These are phyloP conservation scores for Euthynnus affinis DNA, from an alignment of 2,797 vertebrate species.

Conservation along the genomic window DNA sequence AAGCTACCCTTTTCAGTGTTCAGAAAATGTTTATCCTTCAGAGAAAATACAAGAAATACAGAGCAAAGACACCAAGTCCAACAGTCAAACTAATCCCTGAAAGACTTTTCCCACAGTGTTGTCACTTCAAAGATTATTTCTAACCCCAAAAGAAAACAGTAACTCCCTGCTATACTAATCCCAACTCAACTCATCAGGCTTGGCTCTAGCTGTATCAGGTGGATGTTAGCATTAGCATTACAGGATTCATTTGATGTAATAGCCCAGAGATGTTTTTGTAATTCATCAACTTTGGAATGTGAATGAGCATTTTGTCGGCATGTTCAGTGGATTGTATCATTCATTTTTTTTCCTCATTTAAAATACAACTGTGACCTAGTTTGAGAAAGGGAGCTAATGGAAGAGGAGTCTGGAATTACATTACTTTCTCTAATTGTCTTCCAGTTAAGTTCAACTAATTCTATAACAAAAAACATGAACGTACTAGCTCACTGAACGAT, in stretches of 20 bases:
- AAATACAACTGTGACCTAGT: not conserved
- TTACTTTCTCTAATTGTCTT: not conserved
- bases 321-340: not conserved
- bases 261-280: not conserved
- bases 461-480: not conserved
- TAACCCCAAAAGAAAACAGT: not conserved
- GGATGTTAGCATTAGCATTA: not conserved
- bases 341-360: not conserved
- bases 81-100: not conserved
- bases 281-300: not conserved
- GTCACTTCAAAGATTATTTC: slow-evolving; percentile 6
- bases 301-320: not conserved
- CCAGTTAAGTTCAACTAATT: not conserved
- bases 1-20: not conserved
- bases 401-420: too few relatives aligned
- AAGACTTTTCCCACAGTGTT: not conserved
- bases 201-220: not conserved
- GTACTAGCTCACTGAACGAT: not conserved
- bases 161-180: not conserved
- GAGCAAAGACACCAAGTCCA: not conserved
- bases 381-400: not conserved
- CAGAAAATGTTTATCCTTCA: not conserved
- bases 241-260: not conserved
- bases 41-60: not conserved
- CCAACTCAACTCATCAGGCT: not conserved